Evolutionary conservation across 1,140 invertebrate genomes (phyloP).

Genomic region (Cydia strobilella): DNA sequence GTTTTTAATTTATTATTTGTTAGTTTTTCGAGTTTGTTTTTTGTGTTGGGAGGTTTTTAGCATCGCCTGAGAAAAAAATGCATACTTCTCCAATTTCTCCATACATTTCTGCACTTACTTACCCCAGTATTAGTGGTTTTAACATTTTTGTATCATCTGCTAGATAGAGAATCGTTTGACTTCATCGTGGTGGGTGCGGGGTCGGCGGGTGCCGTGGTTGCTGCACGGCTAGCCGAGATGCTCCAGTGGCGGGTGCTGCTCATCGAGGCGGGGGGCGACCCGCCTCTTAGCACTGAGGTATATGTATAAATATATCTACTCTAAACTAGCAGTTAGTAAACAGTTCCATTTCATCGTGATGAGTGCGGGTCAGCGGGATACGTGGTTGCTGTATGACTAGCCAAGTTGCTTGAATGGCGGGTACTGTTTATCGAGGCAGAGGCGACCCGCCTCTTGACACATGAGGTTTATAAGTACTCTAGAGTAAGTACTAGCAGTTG

Average conservation of each 20-base stretch:
- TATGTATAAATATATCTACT: no score
- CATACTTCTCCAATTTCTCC: no score
- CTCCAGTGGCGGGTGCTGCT: slow-evolving; percentile 85
- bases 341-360: slow-evolving; percentile 88
- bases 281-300: slow-evolving; percentile 46
- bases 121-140: no score
- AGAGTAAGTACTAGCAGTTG: slow-evolving; percentile 40
- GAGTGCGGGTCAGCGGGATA: slow-evolving; percentile 89
- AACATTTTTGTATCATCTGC: slow-evolving; percentile 31
- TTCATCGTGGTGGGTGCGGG: slow-evolving; percentile 90
- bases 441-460: slow-evolving; percentile 59
- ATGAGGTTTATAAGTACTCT: slow-evolving; percentile 38
- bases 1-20: no score
- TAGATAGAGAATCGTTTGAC: slow-evolving; percentile 81
- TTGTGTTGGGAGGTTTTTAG: no score
- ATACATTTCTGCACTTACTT: no score
- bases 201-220: slow-evolving; percentile 89
- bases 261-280: slow-evolving; percentile 85
- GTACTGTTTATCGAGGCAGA: slow-evolving; percentile 88
- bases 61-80: no score
- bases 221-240: slow-evolving; percentile 86
- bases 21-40: no score
- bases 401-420: slow-evolving; percentile 83
- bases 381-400: slow-evolving; percentile 87
- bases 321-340: slow-evolving; percentile 46